Percentiles rank a stretch among this genome's conserved stretches.
phyloP scores from a whole-genome alignment of 2,113 vertebrate species.

The Rhabdornis inornatus region DNA sequence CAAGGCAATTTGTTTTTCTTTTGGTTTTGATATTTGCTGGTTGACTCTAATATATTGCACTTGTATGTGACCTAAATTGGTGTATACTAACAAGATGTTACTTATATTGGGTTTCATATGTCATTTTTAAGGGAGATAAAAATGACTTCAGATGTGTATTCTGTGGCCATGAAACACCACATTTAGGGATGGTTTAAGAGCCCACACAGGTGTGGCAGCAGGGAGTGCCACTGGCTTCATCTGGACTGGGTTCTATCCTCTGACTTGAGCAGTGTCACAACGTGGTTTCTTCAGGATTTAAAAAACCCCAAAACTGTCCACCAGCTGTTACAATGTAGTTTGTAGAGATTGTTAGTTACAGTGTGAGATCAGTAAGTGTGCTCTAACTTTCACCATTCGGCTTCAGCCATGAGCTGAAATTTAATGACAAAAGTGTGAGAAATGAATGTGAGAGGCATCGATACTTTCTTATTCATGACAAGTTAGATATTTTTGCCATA shows the following conservation, averaged over 20 bases:
- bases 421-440: not conserved
- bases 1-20: not conserved
- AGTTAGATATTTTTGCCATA: not conserved
- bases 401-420: not conserved
- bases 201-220: not conserved
- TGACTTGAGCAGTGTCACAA: not conserved
- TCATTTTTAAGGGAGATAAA: accelerated
- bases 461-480: not conserved
- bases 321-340: not conserved
- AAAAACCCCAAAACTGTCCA: accelerated
- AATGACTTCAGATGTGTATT: accelerated
- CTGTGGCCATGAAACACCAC: accelerated
- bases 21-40: not conserved
- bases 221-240: not conserved
- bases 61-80: not conserved
- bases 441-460: not conserved
- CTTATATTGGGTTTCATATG: accelerated
- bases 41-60: not conserved
- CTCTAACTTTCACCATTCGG: accelerated
- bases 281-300: not conserved
- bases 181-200: not conserved
- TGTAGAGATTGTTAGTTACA: not conserved
- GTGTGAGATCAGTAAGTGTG: not conserved
- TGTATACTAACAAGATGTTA: not conserved
- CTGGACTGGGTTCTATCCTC: not conserved